These are phyloP conservation scores for Linepithema humile DNA, from an alignment of 1,140 invertebrate species.

Conservation along the genomic window DNA sequence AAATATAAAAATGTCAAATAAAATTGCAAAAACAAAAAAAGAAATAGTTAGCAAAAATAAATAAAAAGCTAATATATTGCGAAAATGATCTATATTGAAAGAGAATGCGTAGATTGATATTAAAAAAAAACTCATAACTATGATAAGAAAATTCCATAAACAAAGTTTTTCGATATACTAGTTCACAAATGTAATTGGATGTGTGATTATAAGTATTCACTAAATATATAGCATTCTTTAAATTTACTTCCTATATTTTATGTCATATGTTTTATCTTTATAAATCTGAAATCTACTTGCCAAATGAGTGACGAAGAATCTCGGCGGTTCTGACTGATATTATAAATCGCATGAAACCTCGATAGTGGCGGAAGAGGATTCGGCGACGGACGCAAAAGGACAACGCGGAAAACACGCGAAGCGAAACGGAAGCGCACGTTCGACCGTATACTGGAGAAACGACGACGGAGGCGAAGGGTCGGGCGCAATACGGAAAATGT, in stretches of 20 bases:
- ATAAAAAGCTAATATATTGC: neutral
- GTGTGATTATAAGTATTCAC: no score
- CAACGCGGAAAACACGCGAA: slow-evolving; percentile 59
- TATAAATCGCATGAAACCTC: slow-evolving; percentile 44
- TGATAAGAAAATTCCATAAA: neutral
- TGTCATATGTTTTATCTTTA: neutral
- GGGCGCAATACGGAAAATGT: slow-evolving; percentile 76
- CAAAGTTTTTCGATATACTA: neutral
- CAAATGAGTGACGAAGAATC: slow-evolving; percentile 2
- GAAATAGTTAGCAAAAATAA: neutral
- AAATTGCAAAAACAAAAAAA: slow-evolving; percentile 2
- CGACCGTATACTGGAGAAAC: slow-evolving; percentile 41
- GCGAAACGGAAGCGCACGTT: slow-evolving; percentile 56
- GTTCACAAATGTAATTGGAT: neutral
- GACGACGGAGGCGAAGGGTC: slow-evolving; percentile 20
- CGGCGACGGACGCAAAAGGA: slow-evolving; percentile 51
- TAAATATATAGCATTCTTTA: neutral
- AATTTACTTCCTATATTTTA: neutral
- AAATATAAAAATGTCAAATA: slow-evolving; percentile 15
- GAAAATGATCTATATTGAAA: neutral
- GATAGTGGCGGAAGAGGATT: slow-evolving; percentile 24
- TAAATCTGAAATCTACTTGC: neutral
- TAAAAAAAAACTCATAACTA: neutral
- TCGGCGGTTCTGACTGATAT: neutral
- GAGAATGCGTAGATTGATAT: neutral